phyloP scores from a whole-genome alignment of 2,797 vertebrate species.

The Lepus oiostolus region DNA sequence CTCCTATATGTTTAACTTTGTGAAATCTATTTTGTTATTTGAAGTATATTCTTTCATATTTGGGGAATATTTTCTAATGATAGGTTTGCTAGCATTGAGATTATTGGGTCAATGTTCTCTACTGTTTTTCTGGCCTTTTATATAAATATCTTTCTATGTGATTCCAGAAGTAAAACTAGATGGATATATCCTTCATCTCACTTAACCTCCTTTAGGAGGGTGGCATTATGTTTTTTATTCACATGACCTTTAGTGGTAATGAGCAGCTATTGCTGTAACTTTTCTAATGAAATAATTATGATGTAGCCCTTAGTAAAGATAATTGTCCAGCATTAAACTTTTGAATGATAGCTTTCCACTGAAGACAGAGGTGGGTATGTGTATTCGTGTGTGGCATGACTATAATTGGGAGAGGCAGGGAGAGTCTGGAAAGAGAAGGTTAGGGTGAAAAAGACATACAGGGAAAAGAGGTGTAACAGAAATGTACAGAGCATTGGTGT shows the following conservation, averaged over 20 bases:
- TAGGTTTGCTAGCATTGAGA: constrained; percentile 5
- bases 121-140: constrained; percentile 2
- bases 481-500: background rate
- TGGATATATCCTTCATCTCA: background rate
- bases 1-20: background rate
- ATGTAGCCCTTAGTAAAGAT: background rate
- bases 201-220: background rate
- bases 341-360: background rate
- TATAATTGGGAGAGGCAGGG: background rate
- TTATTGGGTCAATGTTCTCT: background rate
- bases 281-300: background rate
- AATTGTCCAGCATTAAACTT: background rate
- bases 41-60: constrained; percentile 19
- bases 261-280: background rate
- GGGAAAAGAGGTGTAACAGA: no score
- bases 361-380: background rate
- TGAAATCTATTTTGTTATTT: background rate
- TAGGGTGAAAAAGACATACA: background rate
- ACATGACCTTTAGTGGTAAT: background rate
- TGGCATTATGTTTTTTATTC: background rate
- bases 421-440: background rate
- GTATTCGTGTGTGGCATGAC: background rate
- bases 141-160: background rate
- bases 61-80: background rate
- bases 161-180: background rate